Evolutionary conservation across 2,113 vertebrate genomes (phyloP), one percentile per base, ranked within the genome.

Genomic region (Gadus chalcogrammus): DNA sequence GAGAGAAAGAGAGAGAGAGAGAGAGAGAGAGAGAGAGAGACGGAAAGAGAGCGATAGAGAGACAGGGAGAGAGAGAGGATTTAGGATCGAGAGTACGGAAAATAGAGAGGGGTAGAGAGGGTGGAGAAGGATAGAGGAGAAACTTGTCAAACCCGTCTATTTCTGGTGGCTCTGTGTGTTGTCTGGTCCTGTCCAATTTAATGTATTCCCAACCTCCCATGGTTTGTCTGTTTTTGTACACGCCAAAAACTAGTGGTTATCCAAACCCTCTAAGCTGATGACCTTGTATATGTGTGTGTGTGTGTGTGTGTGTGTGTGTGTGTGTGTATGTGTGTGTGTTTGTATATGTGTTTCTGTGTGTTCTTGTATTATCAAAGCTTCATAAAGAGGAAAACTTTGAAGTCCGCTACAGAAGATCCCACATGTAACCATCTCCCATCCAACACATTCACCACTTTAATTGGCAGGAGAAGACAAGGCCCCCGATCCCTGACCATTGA

Each of bases 181-280:
- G 24, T 24, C 24, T 24, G 24, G 24, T 24, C 24, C 24, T 24
- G 24, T 24, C 24, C 24, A 24, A 24, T 24, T 24, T 24, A 24
- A 24, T 24, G 24, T 24, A 24, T 24, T 24, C 24, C 24, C 24
- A 24, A 24, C 24, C 24, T 24, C 24, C 24, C 24, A 24, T 84
- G 76, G 65, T 68, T 61, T 9, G 59, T 61, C 59, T 61, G 80
- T 83, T 81, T 71, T 73, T 63, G 78, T 69, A 24, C 24, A 24
- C 24, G 24, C 24, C 24, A 24, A 24, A 24, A 3, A 24, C 24
- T 24, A 24, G 24, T 61, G 3, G n/a, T 59, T 6, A 7, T 59
- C 64, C 60, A 20, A 20, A 15, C 5, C 28, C 69, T 70, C 20
- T 68, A 60, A 75, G 53, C 20, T n/a, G 22, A 12, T 61, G 22